Conservation (phyloP, 2,113 vertebrate genomes). For the Lophotis ruficrista region DNA sequence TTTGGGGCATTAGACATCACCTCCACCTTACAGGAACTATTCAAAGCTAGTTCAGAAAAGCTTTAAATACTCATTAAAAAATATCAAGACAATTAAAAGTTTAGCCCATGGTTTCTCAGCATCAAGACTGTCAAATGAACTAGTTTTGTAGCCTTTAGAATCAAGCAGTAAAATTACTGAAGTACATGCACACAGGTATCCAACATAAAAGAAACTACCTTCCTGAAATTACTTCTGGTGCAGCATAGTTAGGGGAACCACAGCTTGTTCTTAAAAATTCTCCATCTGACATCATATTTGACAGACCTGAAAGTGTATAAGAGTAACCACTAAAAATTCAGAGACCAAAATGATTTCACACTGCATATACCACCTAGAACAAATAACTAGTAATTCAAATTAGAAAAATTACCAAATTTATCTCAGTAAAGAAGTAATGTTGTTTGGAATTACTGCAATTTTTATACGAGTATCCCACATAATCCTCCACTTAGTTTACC, state of each 20-base stretch:
- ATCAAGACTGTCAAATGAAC: neutral
- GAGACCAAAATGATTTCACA: neutral
- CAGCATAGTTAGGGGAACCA: slow-evolving; percentile 95
- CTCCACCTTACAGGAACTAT: neutral
- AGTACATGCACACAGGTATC: slow-evolving; percentile 11
- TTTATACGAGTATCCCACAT: neutral
- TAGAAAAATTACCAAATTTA: neutral
- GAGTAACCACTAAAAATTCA: slow-evolving; percentile 52
- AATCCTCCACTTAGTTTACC: neutral
- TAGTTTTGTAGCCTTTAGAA: neutral
- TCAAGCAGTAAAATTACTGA: neutral
- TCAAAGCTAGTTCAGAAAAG: neutral
- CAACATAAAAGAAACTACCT: slow-evolving; percentile 80
- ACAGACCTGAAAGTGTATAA: slow-evolving; percentile 83
- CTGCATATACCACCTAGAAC: neutral
- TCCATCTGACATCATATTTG: slow-evolving; percentile 98
- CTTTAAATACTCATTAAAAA: neutral
- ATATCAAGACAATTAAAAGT: neutral
- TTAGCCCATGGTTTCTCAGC: neutral
- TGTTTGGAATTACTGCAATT: neutral
- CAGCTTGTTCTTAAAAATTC: slow-evolving; percentile 95
- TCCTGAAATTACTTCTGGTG: slow-evolving; percentile 98
- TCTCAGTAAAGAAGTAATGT: neutral
- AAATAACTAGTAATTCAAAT: neutral
- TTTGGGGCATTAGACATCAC: neutral